A percentile compares a stretch with the other conserved stretches of the same genome.
Evolutionary conservation across 2,888 invertebrate species (phyloP).

Genomic region (Hydriomena furcata): DNA sequence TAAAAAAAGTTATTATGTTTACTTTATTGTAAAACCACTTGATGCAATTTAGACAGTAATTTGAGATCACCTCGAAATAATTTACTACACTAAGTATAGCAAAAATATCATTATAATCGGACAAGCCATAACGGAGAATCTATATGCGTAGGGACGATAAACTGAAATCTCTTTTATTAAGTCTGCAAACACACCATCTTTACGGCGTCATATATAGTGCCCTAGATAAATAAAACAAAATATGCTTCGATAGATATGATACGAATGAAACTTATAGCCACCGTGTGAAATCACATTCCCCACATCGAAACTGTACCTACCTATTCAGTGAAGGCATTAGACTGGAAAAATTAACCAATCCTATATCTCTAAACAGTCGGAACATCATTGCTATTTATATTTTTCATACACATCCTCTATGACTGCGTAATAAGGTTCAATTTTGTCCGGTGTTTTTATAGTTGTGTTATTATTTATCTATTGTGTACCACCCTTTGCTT

Average conservation of each 20-base stretch:
- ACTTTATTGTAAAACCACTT: no score
- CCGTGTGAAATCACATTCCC: constrained; percentile 40
- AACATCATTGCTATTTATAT: constrained; percentile 48
- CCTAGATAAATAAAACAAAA: no score
- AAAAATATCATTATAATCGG: no score
- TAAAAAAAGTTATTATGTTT: no score
- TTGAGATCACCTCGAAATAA: no score
- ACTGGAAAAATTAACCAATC: constrained; percentile 77
- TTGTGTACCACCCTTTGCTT: constrained; percentile 74
- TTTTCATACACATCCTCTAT: constrained; percentile 30
- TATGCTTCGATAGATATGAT: neutral
- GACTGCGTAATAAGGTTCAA: constrained; percentile 38
- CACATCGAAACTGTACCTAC: constrained; percentile 52
- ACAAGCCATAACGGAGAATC: no score
- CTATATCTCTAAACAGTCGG: constrained; percentile 62
- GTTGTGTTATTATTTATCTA: constrained; percentile 54
- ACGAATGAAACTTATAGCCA: neutral
- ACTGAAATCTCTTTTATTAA: no score
- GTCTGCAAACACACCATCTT: no score
- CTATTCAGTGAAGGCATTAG: constrained; percentile 73
- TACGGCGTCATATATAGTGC: no score
- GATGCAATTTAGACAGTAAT: no score
- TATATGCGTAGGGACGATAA: no score
- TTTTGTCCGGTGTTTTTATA: constrained; percentile 31
- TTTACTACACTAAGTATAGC: no score